Conservation (phyloP, 2,888 invertebrate genomes). For the Tipula vernalis region DNA sequence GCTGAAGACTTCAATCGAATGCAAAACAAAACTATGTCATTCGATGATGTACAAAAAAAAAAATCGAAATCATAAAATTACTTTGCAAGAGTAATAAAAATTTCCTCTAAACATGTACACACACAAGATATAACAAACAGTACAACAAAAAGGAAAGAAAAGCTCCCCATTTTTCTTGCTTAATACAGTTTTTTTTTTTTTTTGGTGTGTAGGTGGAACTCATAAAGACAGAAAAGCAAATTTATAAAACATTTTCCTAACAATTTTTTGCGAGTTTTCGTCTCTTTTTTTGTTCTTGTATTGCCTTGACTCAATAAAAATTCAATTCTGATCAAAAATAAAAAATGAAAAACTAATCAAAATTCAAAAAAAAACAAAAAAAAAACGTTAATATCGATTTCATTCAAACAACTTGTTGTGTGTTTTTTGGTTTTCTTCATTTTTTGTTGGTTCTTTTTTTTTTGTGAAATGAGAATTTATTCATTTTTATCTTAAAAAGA, state of each 20-base stretch:
- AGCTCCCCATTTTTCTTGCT: neutral
- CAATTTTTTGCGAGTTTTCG: too few species aligned
- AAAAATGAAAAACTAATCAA: neutral
- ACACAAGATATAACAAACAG: neutral
- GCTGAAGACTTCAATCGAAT: neutral
- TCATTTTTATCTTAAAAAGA: neutral
- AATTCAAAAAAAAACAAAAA: neutral
- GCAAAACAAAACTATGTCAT: neutral
- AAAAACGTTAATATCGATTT: neutral
- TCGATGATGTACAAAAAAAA: neutral
- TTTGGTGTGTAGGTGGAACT: neutral
- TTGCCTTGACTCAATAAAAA: neutral
- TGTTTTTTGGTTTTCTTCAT: neutral
- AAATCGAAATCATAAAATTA: neutral
- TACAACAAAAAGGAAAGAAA: neutral
- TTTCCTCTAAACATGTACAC: neutral
- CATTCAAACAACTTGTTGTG: neutral
- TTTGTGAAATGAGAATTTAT: neutral
- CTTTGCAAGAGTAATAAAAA: neutral
- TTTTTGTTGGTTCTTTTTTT: neutral
- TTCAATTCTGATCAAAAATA: neutral
- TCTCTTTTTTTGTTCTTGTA: neutral
- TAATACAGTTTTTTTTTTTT: neutral
- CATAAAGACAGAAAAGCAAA: neutral
- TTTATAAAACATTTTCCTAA: neutral